phyloP scores from a whole-genome alignment of 2,113 vertebrate genomes.

The Pseudorectes ferrugineus region DNA sequence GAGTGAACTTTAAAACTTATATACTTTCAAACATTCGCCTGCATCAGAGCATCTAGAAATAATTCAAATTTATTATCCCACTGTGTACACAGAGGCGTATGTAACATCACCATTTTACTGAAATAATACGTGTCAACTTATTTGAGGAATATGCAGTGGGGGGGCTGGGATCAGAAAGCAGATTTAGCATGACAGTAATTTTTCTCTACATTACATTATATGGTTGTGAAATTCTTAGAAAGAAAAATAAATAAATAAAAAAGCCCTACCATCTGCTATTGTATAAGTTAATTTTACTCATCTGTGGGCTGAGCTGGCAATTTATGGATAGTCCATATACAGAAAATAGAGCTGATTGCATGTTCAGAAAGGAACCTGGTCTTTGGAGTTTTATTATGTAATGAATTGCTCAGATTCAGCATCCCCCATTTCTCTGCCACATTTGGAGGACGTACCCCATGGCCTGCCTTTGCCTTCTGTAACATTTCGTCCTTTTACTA shows the following conservation, averaged over 20 bases:
- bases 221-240: slow-evolving; percentile 15
- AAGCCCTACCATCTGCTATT: not conserved
- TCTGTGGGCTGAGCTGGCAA: slow-evolving; percentile 20
- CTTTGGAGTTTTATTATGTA: not conserved
- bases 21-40: not conserved
- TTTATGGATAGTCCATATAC: not conserved
- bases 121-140: slow-evolving; percentile 18
- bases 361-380: not conserved
- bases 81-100: slow-evolving; percentile 38
- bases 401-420: not conserved
- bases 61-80: slow-evolving; percentile 27
- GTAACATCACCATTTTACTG: not conserved
- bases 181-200: slow-evolving; percentile 37
- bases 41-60: slow-evolving; percentile 9
- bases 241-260: not conserved
- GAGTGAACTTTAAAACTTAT: not conserved
- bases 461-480: not conserved
- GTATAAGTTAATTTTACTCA: slow-evolving; percentile 14
- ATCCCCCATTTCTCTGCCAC: not conserved
- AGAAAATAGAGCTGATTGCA: not conserved
- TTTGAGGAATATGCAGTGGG: not conserved
- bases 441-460: rapidly evolving
- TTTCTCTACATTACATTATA: not conserved
- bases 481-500: not conserved
- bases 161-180: slow-evolving; percentile 24